Base-by-base conservation (phyloP, 2,888 invertebrate species). In the Carpatolechia fugitivella region DNA sequence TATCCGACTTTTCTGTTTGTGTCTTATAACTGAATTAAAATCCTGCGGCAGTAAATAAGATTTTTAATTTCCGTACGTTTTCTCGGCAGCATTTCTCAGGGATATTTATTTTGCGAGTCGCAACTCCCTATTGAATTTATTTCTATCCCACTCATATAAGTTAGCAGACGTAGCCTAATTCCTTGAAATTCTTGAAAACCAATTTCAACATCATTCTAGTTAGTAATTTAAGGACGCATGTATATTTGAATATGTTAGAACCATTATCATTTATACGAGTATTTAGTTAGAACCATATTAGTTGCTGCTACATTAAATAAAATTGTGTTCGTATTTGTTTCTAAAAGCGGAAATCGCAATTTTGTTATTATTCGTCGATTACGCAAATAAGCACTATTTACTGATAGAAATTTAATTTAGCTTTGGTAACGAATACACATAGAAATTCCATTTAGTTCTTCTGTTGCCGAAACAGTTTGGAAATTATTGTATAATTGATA, bases 11-110 rank as follows among this genome's bases (percentile, higher is more conserved):
- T 54, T 55, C 59, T 56, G 58, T 61, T 62, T 52, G 59, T 61
- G 55, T 56, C 59, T 60, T 56, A 59, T 60, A 60, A 60, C 61
- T 59, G 57, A 61, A 62, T 66, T 62, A 63, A 63, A 60, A 24
- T 56, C 56, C 59, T 57, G 60, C 56, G 57, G 60, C 57, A 57
- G 61, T 68, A 66, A 68, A 66, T 66, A 66, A 61, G 54, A 55
- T 61, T 64, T 68, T 66, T 64, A 51, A 55, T 55, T 55, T 55
- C 47, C 46, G 31, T 47, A 38, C 44, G 47, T 30, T 55, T 33
- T 36, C 47, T 46, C 14, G 14, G 16, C 16, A 36, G 14, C 29
- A 38, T 50, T 50, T 38, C 29, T 38, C 20, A 14, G 10, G 20
- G 4, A 8, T 38, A 36, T 24, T n/a, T 38, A 13, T 38, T 24